Conservation (phyloP, 2,888 invertebrate genomes). For the Kuschelorhynchus macadamiae region DNA sequence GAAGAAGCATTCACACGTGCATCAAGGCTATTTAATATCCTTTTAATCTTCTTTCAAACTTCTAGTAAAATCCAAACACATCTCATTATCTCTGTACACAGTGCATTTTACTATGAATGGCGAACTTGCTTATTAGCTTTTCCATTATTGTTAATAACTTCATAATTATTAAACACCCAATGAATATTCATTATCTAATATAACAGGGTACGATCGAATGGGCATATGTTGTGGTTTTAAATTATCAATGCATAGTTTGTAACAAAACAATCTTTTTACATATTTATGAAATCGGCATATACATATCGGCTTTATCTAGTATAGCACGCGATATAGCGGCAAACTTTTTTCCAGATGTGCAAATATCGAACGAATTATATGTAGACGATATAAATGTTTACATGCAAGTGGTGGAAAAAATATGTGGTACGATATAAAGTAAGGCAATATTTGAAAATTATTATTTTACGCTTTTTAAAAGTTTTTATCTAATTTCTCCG, state of each 20-base stretch:
- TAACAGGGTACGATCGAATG: constrained; percentile 23
- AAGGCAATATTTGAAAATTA: background rate
- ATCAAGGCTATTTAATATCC: no score
- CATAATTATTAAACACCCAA: constrained; percentile 32
- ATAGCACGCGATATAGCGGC: constrained; percentile 30
- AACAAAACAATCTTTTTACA: constrained; percentile 32
- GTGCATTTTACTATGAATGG: no score
- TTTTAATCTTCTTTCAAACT: no score
- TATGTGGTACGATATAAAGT: no score
- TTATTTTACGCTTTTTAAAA: no score
- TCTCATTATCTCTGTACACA: no score
- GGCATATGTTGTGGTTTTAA: constrained; percentile 31
- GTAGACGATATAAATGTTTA: background rate
- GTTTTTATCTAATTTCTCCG: no score
- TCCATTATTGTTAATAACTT: constrained; percentile 12
- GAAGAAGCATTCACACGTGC: no score
- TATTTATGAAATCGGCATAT: constrained; percentile 39
- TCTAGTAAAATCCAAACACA: no score
- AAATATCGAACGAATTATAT: constrained; percentile 34
- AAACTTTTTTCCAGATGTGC: constrained; percentile 29
- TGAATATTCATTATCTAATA: constrained; percentile 34
- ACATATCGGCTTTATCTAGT: constrained; percentile 29
- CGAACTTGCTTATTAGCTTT: background rate
- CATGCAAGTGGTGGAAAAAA: background rate
- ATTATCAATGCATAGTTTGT: constrained; percentile 27